phyloP scores from a whole-genome alignment of 2,113 vertebrate genomes.

The Meleagris gallopavo region DNA sequence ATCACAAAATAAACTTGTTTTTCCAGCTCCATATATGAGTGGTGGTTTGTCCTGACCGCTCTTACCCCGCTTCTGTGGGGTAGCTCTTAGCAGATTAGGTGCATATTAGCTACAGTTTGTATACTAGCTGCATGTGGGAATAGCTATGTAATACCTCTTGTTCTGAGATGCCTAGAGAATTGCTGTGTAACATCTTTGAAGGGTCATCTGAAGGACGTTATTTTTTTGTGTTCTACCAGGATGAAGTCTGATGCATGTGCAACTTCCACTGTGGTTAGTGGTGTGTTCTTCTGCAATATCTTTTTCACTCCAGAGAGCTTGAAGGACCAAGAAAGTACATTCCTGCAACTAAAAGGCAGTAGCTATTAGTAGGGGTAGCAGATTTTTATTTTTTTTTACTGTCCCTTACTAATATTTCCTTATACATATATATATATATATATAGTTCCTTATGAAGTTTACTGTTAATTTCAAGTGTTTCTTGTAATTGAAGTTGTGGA shows the following conservation, averaged over 20 bases:
- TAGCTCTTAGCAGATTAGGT: background rate
- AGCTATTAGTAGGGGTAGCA: background rate
- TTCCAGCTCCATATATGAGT: background rate
- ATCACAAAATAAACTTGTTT: background rate
- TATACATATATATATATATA: background rate
- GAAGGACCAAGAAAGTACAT: background rate
- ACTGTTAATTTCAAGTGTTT: background rate
- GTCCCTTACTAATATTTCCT: background rate
- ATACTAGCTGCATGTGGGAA: background rate
- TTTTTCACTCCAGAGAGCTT: background rate
- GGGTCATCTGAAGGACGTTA: background rate
- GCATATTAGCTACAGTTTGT: background rate
- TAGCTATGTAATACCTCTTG: background rate
- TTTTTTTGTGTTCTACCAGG: background rate
- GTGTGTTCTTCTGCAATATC: background rate
- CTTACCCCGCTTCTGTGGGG: background rate
- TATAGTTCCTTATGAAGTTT: background rate
- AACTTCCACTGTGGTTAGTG: background rate
- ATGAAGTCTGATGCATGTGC: background rate
- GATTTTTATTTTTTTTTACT: background rate
- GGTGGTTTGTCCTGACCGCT: background rate
- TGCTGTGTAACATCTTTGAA: background rate
- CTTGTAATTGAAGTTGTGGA: background rate
- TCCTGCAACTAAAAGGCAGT: background rate
- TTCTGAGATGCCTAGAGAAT: background rate